Conservation (phyloP, 2,888 invertebrate species). For the Drosophila prostipennis region DNA sequence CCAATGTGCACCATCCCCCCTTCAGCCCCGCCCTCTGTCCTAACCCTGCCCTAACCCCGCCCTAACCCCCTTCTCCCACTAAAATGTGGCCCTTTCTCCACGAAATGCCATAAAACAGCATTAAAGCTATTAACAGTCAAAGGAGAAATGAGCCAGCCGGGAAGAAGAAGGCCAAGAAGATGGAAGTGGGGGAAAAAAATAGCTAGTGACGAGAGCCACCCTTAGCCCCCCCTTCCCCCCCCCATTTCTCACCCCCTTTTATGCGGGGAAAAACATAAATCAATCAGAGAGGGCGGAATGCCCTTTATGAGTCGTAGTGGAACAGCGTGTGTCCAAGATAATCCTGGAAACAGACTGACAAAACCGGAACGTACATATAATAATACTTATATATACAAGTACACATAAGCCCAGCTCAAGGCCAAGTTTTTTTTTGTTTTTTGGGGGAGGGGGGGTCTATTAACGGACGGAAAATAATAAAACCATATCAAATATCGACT, state of each 20-base stretch:
- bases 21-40: background rate
- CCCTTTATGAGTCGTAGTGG: slow-evolving; percentile 51
- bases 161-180: slow-evolving; percentile 5
- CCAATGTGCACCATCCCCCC: slow-evolving; percentile 4
- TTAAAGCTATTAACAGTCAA: slow-evolving; percentile 75
- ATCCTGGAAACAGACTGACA: slow-evolving; percentile 35
- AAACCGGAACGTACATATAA: slow-evolving; percentile 11
- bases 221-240: background rate
- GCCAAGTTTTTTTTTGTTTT: background rate
- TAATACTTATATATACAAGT: background rate
- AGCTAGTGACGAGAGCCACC: slow-evolving; percentile 32
- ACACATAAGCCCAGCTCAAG: slow-evolving; percentile 25
- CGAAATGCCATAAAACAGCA: slow-evolving; percentile 76
- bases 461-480: slow-evolving; percentile 17
- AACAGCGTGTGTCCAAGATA: slow-evolving; percentile 46
- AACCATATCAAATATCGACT: slow-evolving; percentile 19
- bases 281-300: slow-evolving; percentile 69
- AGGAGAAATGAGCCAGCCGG: slow-evolving; percentile 25
- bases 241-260: background rate
- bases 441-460: slow-evolving; percentile 1
- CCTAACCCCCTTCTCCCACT: background rate
- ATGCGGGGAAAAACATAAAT: slow-evolving; percentile 62
- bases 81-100: slow-evolving; percentile 57
- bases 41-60: background rate
- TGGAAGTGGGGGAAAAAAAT: background rate